These are phyloP conservation scores for Lordiphosa mommai DNA, from an alignment of 1,140 invertebrate species.

Conservation along the genomic window DNA sequence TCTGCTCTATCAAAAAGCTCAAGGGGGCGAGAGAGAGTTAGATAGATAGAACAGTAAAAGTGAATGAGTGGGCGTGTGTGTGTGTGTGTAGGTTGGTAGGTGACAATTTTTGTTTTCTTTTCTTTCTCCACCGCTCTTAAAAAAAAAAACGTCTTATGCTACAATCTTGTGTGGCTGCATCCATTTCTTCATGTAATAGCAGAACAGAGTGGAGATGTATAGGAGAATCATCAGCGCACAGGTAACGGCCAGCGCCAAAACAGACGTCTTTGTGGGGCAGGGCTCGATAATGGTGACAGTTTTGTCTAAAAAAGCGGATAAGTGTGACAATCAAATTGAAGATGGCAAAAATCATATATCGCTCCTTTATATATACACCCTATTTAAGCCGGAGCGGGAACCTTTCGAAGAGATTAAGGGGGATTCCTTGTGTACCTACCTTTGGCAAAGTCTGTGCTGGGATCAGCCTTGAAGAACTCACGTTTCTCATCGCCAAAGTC, in stretches of 20 bases:
- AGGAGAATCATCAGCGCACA: slow-evolving; percentile 93
- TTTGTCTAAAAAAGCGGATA: slow-evolving; percentile 83
- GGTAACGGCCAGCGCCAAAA: slow-evolving; percentile 92
- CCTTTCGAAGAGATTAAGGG: too few species aligned
- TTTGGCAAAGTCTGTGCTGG: slow-evolving; percentile 88
- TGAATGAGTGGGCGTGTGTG: slow-evolving; percentile 27
- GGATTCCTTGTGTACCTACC: too few species aligned
- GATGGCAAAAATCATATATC: neutral
- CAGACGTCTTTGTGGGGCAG: slow-evolving; percentile 93
- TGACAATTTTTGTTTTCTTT: slow-evolving; percentile 52
- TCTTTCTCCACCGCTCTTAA: slow-evolving; percentile 13
- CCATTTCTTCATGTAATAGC: slow-evolving; percentile 95
- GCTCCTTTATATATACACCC: neutral
- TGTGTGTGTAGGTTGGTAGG: slow-evolving; percentile 19
- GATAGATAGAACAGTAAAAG: slow-evolving; percentile 21
- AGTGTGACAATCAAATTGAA: neutral
- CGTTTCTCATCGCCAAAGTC: slow-evolving; percentile 95
- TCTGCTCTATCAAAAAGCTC: slow-evolving; percentile 11
- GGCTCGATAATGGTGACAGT: slow-evolving; percentile 92
- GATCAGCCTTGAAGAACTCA: slow-evolving; percentile 88
- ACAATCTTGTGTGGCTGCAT: slow-evolving; percentile 89
- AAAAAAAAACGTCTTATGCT: slow-evolving; percentile 81
- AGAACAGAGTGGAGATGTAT: slow-evolving; percentile 93
- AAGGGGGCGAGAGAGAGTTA: slow-evolving; percentile 34
- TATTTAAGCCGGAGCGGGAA: too few species aligned